phyloP scores from a whole-genome alignment of 2,888 invertebrate species.

The Fabriciana adippe region DNA sequence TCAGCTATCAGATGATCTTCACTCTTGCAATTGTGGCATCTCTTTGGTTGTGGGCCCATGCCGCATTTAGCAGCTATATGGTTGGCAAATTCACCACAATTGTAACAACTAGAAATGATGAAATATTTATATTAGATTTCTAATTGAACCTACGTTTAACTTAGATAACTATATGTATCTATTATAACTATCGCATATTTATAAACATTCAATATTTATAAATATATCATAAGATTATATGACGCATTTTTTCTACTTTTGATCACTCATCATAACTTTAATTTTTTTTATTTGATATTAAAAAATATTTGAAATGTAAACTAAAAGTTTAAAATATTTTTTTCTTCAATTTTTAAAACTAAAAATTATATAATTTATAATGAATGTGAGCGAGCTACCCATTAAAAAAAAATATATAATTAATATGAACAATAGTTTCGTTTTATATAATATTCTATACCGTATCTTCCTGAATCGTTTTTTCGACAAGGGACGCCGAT shows the following conservation, averaged over 20 bases:
- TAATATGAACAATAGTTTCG: no score
- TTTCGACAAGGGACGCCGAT: constrained; percentile 89
- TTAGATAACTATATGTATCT: not conserved
- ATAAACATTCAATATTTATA: not conserved
- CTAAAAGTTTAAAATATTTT: no score
- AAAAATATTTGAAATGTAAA: no score
- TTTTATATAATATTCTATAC: constrained; percentile 61
- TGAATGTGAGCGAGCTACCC: no score
- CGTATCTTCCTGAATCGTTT: constrained; percentile 93
- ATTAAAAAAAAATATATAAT: no score
- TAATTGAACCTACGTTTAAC: not conserved
- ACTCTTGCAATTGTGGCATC: constrained; percentile 94
- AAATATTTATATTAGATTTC: constrained; percentile 4
- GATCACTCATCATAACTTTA: no score
- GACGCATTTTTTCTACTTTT: no score
- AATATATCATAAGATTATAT: not conserved
- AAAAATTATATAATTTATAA: no score
- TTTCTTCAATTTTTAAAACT: no score
- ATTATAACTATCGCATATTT: not conserved
- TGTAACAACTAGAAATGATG: constrained; percentile 89
- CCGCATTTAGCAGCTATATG: constrained; percentile 95
- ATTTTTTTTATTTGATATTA: no score
- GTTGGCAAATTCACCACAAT: constrained; percentile 95
- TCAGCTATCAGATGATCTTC: constrained; percentile 94
- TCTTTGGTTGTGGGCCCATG: constrained; percentile 93